phyloP scores from a whole-genome alignment of 2,797 vertebrate genomes.

The Acanthis flammea region DNA sequence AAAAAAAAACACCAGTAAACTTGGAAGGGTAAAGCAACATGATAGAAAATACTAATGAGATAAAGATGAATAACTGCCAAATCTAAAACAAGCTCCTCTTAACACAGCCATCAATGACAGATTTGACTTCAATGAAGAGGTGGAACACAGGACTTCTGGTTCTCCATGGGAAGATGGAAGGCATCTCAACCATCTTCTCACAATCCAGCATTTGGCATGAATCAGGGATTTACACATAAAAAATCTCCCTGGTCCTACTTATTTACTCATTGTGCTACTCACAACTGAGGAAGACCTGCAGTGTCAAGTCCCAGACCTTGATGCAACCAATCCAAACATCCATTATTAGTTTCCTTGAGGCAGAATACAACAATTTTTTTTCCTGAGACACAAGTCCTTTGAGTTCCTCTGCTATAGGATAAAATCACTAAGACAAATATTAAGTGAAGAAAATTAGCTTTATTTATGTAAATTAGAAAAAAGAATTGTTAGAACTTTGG shows the following conservation, averaged over 20 bases:
- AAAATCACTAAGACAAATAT: constrained; percentile 54
- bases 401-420: background rate
- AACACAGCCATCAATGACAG: background rate
- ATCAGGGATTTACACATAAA: background rate
- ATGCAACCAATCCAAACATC: background rate
- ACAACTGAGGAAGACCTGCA: background rate
- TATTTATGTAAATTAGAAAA: constrained; percentile 83
- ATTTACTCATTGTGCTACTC: background rate
- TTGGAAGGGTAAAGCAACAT: background rate
- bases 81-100: background rate
- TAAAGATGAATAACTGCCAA: background rate
- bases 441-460: constrained; percentile 79
- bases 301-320: background rate
- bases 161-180: background rate
- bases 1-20: background rate
- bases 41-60: background rate
- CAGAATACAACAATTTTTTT: background rate
- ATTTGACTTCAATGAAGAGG: background rate
- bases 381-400: background rate
- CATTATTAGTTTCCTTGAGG: background rate
- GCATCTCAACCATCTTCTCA: background rate
- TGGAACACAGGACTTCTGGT: background rate
- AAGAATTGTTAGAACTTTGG: constrained; percentile 73
- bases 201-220: background rate
- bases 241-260: background rate